Conservation (phyloP, 2,888 invertebrate genomes). For the Leucophenga montana region DNA sequence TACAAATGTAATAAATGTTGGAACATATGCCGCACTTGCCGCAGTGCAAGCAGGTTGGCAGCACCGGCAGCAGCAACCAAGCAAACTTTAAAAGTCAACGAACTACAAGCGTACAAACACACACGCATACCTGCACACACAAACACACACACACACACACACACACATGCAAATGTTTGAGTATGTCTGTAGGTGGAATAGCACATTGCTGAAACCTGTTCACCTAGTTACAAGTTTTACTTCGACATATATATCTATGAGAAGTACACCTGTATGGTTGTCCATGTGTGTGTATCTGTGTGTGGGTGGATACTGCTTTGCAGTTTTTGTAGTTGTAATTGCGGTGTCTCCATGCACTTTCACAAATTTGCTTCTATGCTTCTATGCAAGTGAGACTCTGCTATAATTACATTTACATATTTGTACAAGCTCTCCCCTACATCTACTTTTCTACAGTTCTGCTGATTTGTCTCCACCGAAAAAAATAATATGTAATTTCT, state of each 20-base stretch:
- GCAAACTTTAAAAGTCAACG: constrained; percentile 64
- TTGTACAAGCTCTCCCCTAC: background rate
- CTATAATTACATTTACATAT: constrained; percentile 27
- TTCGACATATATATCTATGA: constrained; percentile 37
- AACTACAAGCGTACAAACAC: constrained; percentile 54
- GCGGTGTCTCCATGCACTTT: constrained; percentile 1
- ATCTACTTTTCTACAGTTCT: background rate
- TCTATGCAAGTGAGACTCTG: constrained; percentile 7
- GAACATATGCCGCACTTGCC: constrained; percentile 44
- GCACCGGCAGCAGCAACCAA: constrained; percentile 20
- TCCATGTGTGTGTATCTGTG: constrained; percentile 45
- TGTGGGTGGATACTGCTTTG: constrained; percentile 45
- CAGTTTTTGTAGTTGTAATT: constrained; percentile 51
- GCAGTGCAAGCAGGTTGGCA: background rate
- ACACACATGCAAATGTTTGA: too few species aligned
- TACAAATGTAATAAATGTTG: constrained; percentile 67
- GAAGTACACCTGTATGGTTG: constrained; percentile 19
- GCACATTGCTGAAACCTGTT: constrained; percentile 39
- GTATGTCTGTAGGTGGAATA: constrained; percentile 31
- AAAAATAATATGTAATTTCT: too few species aligned
- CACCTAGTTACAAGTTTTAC: constrained; percentile 46
- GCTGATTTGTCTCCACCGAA: too few species aligned
- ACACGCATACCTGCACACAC: constrained; percentile 7
- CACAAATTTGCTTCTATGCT: background rate
- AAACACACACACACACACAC: background rate